phyloP scores from a whole-genome alignment of 2,888 invertebrate genomes.

The Dolichopus griseipennis region DNA sequence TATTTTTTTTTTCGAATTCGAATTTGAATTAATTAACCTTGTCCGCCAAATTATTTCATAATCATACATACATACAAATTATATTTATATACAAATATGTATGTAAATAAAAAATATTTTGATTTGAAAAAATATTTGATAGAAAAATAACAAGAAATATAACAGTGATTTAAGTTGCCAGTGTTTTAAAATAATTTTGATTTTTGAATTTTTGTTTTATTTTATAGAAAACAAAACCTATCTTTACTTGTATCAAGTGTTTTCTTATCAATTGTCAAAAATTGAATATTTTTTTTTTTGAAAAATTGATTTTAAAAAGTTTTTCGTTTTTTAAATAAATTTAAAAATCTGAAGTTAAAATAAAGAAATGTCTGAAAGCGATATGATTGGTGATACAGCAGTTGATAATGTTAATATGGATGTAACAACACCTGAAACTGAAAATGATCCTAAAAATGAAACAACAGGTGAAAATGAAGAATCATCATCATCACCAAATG shows the following conservation, averaged over 20 bases:
- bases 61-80: not conserved
- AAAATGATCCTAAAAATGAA: no score
- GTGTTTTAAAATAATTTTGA: not conserved
- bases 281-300: no score
- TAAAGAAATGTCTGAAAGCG: conserved; percentile 6
- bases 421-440: not conserved
- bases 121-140: not conserved
- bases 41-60: conserved; percentile 1
- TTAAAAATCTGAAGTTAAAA: not conserved
- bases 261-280: not conserved
- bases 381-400: conserved; percentile 8
- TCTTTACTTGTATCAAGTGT: not conserved
- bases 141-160: not conserved
- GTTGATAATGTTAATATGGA: not conserved
- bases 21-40: not conserved
- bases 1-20: not conserved
- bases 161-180: not conserved
- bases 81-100: not conserved
- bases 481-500: not conserved
- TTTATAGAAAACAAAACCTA: not conserved
- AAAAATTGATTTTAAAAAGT: not conserved
- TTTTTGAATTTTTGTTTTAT: no score
- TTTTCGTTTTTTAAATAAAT: no score
- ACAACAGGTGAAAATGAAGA: not conserved
- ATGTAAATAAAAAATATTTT: not conserved